Base-by-base conservation (phyloP, 2,888 invertebrate genomes). In the Calephelis perditalis region DNA sequence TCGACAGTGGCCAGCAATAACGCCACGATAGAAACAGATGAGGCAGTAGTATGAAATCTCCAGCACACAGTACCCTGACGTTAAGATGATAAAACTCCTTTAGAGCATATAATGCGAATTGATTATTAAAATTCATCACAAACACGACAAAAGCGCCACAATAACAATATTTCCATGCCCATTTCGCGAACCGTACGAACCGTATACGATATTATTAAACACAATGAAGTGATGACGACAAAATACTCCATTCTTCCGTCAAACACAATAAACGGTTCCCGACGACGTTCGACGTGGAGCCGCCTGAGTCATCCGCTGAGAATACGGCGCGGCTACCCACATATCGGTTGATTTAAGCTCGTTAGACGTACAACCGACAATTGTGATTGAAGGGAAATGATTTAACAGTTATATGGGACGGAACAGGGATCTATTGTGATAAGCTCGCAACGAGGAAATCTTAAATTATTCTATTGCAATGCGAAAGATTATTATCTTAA, bases 381-480 rank as follows among this genome's bases (percentile, higher is more conserved):
- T 69, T 68, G 70, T 70, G 67, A 70, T 77, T 72, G 72, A 71
- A 70, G 71, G 71, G 72, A 76, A 77, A 75, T 73, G 67, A 76
- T 71, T 73, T 75, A 74, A 77, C 75, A 73, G 73, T 73, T 71
- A 72, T 71, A 72, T 75, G 71, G 73, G 73, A 72, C 73, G 74
- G 73, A 74, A 73, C 72, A 70, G 71, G 67, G 71, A 73, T 73
- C 70, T 71, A 76, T 79, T 77, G 74, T 75, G 73, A 74, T 71
- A 71, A 67, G 69, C 68, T 69, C 72, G 67, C 67, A 67, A 70
- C 66, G 70, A 72, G 74, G 75, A 77, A 69, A 74, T 76, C 70
- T 76, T 72, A 70, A 73, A 75, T 76, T 74, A 73, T 76, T 74
- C 72, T 73, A 75, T 78, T 75, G 74, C 73, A 72, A 71, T 71